phyloP scores from a whole-genome alignment of 2,888 invertebrate species.

The Polydrusus cervinus region DNA sequence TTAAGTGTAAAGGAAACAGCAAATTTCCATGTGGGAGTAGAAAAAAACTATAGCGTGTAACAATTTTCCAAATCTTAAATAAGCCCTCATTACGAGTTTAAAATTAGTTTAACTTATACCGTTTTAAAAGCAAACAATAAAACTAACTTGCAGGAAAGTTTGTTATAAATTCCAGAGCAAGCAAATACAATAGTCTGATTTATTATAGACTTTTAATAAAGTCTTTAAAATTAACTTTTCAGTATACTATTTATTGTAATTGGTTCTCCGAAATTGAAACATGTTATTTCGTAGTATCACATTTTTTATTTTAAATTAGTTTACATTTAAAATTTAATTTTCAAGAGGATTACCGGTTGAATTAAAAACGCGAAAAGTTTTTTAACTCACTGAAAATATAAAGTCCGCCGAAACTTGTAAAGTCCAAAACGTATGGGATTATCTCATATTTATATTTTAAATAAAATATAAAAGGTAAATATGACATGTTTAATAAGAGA shows the following conservation, averaged over 20 bases:
- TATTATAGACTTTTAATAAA: no score
- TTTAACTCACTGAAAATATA: not conserved
- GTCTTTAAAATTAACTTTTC: not conserved
- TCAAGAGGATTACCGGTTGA: not conserved
- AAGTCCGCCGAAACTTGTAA: not conserved
- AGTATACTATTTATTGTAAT: not conserved
- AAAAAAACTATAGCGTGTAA: no score
- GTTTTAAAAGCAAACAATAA: no score
- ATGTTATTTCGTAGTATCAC: not conserved
- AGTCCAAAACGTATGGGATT: not conserved
- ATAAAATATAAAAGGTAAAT: slow-evolving; percentile 4
- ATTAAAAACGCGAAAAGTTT: not conserved
- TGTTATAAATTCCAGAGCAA: no score
- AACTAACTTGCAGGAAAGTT: no score
- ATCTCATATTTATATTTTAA: not conserved
- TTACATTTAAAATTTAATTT: not conserved
- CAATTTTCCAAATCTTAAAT: no score
- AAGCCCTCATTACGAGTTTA: no score
- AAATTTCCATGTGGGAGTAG: no score
- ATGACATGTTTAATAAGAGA: not conserved
- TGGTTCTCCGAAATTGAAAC: not conserved
- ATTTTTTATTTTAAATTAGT: not conserved
- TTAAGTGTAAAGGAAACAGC: no score
- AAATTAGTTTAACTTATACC: no score
- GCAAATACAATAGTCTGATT: no score